phyloP scores from a whole-genome alignment of 2,888 invertebrate species.

The Ectemnius cavifrons region DNA sequence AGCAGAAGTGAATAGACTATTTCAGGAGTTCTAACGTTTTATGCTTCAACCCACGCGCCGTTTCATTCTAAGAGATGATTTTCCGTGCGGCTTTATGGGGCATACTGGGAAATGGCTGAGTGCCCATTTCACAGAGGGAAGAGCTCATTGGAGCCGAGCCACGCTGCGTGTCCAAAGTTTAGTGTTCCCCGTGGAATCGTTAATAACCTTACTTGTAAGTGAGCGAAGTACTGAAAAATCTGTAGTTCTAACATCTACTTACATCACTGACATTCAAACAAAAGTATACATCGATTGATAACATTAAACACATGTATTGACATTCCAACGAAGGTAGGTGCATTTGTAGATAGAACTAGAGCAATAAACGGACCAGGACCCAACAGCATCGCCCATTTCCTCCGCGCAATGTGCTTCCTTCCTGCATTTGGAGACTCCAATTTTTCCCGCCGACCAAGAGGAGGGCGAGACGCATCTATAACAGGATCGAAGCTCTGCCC shows the following conservation, averaged over 20 bases:
- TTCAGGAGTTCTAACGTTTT: slow-evolving; percentile 60
- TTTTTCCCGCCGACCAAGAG: background rate
- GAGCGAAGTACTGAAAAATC: slow-evolving; percentile 8
- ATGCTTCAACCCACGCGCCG: slow-evolving; percentile 59
- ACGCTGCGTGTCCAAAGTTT: slow-evolving; percentile 22
- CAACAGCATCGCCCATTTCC: slow-evolving; percentile 61
- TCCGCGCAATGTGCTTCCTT: slow-evolving; percentile 68
- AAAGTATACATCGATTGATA: too few relatives aligned
- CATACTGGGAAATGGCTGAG: slow-evolving; percentile 58
- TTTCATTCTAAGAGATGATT: slow-evolving; percentile 65
- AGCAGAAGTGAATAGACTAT: slow-evolving; percentile 35
- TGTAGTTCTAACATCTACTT: background rate
- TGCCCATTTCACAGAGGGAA: slow-evolving; percentile 53
- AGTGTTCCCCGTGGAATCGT: slow-evolving; percentile 20
- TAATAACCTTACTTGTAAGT: slow-evolving; percentile 4
- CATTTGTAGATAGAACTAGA: background rate
- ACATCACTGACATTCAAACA: too few relatives aligned
- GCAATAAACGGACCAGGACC: slow-evolving; percentile 50
- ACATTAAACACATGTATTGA: too few relatives aligned
- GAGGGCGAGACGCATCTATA: slow-evolving; percentile 9
- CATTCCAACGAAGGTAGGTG: slow-evolving; percentile 12
- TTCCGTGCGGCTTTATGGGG: slow-evolving; percentile 60
- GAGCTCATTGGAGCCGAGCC: slow-evolving; percentile 53
- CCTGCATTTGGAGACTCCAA: slow-evolving; percentile 54
- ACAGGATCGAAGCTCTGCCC: slow-evolving; percentile 30